Base-by-base conservation (phyloP, 2,888 invertebrate species). In the Trilocha varians region DNA sequence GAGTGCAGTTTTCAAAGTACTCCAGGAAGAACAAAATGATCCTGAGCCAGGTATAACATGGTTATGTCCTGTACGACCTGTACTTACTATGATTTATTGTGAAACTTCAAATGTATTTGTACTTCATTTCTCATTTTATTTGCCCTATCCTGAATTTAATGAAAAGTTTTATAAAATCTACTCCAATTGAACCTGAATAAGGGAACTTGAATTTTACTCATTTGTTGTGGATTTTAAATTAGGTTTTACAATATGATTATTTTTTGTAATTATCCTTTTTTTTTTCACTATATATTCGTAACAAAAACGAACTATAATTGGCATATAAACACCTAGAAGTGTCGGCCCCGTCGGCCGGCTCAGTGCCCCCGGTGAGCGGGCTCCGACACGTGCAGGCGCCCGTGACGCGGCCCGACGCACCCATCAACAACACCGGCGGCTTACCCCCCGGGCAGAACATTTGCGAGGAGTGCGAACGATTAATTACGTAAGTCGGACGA, bases 391-490 rank as follows among this genome's bases (percentile, higher is more conserved):
- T 95, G 62, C 80, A 87, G 56, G 93, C 94, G 53, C 94, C 95
- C 49, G 88, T 92, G 77, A 86, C 90, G 66, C 78, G 88, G 56
- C 90, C 91, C 62, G 80, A 87, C 59, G 80, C 82, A 46, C 88
- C 89, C 55, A 65, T 88, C 71, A 89, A 90, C 77, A 87, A 90
- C 70, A 90, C 89, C 59, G 90, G 89, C 61, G 93, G 91, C 69
- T 88, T 95, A 61, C 93, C 93, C 59, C 90, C 94, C 59, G 93
- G 94, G 67, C 95, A 96, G 87, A 96, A 96, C 87, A 93, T 96
- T 83, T 99, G 99, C 89, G 94, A 94, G 59, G 97, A 97, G 73
- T 99, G 99, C 89, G 97, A 97, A 82, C 92, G 97, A 70, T 92
- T 97, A 70, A 97, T 98, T 87, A 95, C 96, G 98, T 98, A 93